Evolutionary conservation across 2,888 invertebrate species (phyloP).

Genomic region (Drosophila kanekoi): DNA sequence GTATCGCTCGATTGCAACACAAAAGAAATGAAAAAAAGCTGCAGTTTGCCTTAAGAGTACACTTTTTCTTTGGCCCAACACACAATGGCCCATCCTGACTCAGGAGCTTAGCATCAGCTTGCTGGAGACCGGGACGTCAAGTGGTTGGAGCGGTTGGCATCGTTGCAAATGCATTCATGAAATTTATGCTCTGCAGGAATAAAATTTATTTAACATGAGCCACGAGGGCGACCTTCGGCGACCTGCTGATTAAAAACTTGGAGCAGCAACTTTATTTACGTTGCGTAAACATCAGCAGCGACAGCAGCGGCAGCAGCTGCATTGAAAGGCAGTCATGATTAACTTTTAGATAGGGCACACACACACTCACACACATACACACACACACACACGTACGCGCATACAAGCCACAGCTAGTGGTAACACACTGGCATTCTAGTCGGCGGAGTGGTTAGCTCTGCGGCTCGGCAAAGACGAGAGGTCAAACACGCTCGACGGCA

Average conservation of each 20-base stretch:
- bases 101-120: constrained; percentile 23
- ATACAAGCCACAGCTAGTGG: constrained; percentile 17
- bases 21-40: background rate
- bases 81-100: constrained; percentile 13
- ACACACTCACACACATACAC: constrained; percentile 16
- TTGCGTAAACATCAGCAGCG: constrained; percentile 47
- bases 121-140: background rate
- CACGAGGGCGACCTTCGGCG: constrained; percentile 42
- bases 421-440: background rate
- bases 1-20: background rate
- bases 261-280: constrained; percentile 58
- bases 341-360: constrained; percentile 62
- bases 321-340: constrained; percentile 65
- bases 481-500: constrained; percentile 22
- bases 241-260: constrained; percentile 69
- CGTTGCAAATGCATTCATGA: constrained; percentile 68
- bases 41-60: background rate
- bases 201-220: constrained; percentile 74
- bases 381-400: constrained; percentile 12
- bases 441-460: background rate
- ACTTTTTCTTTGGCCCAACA: constrained; percentile 12
- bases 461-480: constrained; percentile 27
- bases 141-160: constrained; percentile 6
- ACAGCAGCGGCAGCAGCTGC: constrained; percentile 31
- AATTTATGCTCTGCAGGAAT: constrained; percentile 63